Percentiles rank a stretch among this genome's conserved stretches.
These are phyloP conservation scores for Dendrolimus punctatus DNA, from an alignment of 1,140 invertebrate genomes.

Conservation along the genomic window DNA sequence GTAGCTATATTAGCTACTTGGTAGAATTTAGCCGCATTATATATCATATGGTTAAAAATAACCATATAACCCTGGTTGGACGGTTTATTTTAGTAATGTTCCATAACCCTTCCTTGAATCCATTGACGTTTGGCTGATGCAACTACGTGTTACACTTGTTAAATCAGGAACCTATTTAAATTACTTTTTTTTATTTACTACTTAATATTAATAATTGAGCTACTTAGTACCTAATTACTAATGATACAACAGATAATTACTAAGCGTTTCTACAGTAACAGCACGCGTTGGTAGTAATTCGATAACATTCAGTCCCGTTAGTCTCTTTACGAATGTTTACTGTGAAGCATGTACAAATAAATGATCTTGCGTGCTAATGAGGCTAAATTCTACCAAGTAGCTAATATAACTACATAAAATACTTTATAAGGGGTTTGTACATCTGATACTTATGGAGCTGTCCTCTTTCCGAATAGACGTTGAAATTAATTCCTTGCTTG, in stretches of 20 bases:
- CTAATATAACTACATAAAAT: conserved; percentile 10
- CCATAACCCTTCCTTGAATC: no score
- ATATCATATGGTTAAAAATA: no score
- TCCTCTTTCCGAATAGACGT: no score
- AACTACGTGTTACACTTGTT: no score
- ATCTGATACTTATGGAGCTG: neutral
- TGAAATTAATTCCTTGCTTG: no score
- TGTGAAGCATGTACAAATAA: conserved; percentile 21
- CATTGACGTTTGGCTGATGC: no score
- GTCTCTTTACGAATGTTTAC: conserved; percentile 16
- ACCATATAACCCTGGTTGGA: no score
- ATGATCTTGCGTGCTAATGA: conserved; percentile 29
- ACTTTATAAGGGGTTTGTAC: neutral
- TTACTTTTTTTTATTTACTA: no score
- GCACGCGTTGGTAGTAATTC: conserved; percentile 37
- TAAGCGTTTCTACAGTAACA: conserved; percentile 20
- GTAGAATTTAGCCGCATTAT: conserved; percentile 26
- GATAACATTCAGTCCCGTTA: conserved; percentile 25
- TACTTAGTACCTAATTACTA: no score
- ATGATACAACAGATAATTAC: neutral
- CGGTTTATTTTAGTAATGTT: no score
- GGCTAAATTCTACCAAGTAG: conserved; percentile 18
- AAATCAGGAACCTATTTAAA: no score
- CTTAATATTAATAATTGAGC: no score
- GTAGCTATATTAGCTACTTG: conserved; percentile 8